Evolutionary conservation across 2,888 invertebrate genomes (phyloP).

Genomic region (Stramonita haemastoma): DNA sequence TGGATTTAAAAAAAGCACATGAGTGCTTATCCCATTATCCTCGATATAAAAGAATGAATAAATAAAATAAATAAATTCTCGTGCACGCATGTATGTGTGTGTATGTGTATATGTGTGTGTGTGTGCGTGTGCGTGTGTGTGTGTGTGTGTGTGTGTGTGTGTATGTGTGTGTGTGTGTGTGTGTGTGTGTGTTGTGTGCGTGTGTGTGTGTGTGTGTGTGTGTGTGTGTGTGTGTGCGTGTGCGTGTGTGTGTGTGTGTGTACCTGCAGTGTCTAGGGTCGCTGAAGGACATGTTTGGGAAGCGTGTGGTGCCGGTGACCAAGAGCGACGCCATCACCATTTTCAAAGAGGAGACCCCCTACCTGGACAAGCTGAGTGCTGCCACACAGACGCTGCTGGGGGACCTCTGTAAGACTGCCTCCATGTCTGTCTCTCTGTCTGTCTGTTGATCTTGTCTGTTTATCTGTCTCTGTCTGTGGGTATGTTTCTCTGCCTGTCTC

Average conservation of each 20-base stretch:
- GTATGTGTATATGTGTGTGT: background rate
- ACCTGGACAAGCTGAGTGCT: slow-evolving; percentile 84
- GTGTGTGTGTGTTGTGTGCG: background rate
- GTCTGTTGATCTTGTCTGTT: no score
- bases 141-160: background rate
- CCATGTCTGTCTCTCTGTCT: background rate
- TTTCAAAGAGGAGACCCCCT: slow-evolving; percentile 89
- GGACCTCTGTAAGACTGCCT: slow-evolving; percentile 83
- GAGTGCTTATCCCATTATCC: no score
- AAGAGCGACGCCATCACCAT: slow-evolving; percentile 88
- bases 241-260: background rate
- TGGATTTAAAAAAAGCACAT: no score
- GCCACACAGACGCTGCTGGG: slow-evolving; percentile 84
- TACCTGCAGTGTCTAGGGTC: slow-evolving; percentile 60
- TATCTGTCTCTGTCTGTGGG: background rate
- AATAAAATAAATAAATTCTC: no score
- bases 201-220: background rate
- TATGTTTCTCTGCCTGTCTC: background rate
- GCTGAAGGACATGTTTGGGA: slow-evolving; percentile 53
- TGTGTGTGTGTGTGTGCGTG: background rate
- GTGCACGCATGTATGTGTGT: no score
- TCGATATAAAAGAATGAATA: no score
- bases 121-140: background rate
- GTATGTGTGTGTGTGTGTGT: background rate
- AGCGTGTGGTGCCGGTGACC: slow-evolving; percentile 84